Conservation (phyloP, 2,113 vertebrate genomes). For the Galbula dea region DNA sequence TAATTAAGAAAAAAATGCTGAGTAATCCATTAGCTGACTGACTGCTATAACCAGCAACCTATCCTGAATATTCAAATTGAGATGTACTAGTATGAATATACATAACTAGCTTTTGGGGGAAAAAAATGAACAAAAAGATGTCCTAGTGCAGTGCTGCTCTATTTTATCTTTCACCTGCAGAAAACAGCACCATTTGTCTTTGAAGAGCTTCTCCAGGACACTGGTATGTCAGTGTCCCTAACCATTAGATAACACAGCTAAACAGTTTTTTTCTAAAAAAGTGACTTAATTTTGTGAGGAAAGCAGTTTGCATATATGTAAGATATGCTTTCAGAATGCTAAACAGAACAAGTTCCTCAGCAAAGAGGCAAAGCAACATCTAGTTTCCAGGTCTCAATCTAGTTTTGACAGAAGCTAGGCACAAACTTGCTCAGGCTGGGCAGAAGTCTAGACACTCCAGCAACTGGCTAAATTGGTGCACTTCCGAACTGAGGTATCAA, state of each 20-base stretch:
- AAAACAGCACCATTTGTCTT: neutral
- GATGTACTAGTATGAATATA: neutral
- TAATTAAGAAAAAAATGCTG: neutral
- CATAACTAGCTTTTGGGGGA: neutral
- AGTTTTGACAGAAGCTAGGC: conserved; percentile 25
- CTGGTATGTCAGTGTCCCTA: neutral
- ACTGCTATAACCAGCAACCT: neutral
- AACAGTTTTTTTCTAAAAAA: neutral
- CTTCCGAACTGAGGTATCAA: neutral
- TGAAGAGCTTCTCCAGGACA: neutral
- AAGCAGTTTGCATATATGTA: neutral
- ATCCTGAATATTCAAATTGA: neutral
- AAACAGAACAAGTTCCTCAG: conserved; percentile 42
- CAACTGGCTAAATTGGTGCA: neutral
- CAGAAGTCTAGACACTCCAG: conserved; percentile 40
- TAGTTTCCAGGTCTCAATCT: conserved; percentile 23
- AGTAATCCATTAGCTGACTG: neutral
- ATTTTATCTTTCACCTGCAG: neutral
- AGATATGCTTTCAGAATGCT: neutral
- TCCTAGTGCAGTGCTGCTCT: neutral
- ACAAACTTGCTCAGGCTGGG: conserved; percentile 33
- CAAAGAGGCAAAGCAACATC: conserved; percentile 17
- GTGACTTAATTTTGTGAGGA: neutral
- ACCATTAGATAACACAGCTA: neutral
- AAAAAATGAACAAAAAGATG: neutral